A percentile compares a stretch with the other conserved stretches of the same genome.
phyloP scores from a whole-genome alignment of 2,888 invertebrate genomes.

The Flabesymbios commensalis region DNA sequence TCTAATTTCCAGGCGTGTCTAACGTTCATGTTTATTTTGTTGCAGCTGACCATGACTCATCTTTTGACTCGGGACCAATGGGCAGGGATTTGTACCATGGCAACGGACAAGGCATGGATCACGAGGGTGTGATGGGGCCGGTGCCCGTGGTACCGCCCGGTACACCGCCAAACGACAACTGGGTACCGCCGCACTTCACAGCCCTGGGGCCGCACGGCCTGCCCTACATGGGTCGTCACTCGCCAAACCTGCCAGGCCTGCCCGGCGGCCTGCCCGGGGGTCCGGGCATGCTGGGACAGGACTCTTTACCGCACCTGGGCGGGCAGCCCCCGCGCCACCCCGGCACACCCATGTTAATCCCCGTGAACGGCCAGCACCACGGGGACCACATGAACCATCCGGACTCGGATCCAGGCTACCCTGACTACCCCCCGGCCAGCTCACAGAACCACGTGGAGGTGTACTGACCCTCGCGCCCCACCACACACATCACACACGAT shows the following conservation, averaged over 20 bases:
- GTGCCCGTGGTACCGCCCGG: conserved; percentile 53
- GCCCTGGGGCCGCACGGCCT: conserved; percentile 2
- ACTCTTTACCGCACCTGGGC: not conserved
- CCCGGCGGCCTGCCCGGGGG: conserved; percentile 5
- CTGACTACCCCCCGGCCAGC: conserved; percentile 43
- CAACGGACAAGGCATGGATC: conserved; percentile 47
- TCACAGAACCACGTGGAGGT: conserved; percentile 56
- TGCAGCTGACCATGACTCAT: conserved; percentile 32
- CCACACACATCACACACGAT: no score
- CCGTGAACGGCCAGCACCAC: not conserved
- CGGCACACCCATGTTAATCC: not conserved
- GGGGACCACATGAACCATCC: not conserved
- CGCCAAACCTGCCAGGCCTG: conserved; percentile 6
- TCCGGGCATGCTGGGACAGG: not conserved
- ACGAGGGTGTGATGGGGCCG: conserved; percentile 49
- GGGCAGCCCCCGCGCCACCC: not conserved
- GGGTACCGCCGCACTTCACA: conserved; percentile 27
- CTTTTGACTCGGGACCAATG: conserved; percentile 3
- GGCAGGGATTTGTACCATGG: conserved; percentile 15
- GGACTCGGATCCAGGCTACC: conserved; percentile 10
- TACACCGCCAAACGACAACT: conserved; percentile 46
- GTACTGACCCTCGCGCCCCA: no score
- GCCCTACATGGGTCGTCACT: conserved; percentile 6
- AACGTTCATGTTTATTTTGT: not conserved
- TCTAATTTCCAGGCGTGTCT: no score